Evolutionary conservation across 2,888 invertebrate species (phyloP).

Genomic region (Hydrotaea diabolus): DNA sequence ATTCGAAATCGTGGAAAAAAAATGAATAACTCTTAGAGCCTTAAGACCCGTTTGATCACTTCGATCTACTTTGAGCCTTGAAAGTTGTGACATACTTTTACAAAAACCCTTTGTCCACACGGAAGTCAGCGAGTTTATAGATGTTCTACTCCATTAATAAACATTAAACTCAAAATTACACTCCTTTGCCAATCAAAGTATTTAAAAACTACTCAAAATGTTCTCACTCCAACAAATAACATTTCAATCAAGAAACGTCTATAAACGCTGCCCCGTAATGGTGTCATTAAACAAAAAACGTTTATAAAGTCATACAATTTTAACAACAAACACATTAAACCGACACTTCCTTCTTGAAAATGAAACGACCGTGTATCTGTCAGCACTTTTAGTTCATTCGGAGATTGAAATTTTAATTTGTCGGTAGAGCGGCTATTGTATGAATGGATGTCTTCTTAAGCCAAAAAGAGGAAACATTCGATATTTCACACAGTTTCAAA

Average conservation of each 20-base stretch:
- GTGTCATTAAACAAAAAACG: background rate
- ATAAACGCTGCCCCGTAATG: background rate
- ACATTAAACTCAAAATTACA: too few relatives aligned
- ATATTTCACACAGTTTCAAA: conserved; percentile 22
- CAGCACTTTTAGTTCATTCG: background rate
- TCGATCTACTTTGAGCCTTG: too few relatives aligned
- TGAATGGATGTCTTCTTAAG: background rate
- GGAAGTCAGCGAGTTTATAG: background rate
- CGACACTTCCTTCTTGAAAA: conserved; percentile 47
- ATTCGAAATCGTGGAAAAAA: too few relatives aligned
- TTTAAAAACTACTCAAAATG: too few relatives aligned
- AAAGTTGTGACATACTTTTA: too few relatives aligned
- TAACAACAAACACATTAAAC: conserved; percentile 5
- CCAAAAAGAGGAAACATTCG: conserved; percentile 13
- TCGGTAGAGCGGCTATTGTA: background rate
- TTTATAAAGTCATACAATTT: background rate
- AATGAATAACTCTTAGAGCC: too few relatives aligned
- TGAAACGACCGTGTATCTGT: background rate
- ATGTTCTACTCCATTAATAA: background rate
- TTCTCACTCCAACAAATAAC: background rate
- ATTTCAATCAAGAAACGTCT: background rate
- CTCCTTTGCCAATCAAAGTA: too few relatives aligned
- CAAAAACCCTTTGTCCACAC: background rate
- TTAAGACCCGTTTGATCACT: too few relatives aligned
- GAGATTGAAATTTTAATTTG: conserved; percentile 29